Percentiles rank a stretch among this genome's conserved stretches.
phyloP scores from a whole-genome alignment of 2,888 invertebrate genomes.

The Falcaria lacertinaria region DNA sequence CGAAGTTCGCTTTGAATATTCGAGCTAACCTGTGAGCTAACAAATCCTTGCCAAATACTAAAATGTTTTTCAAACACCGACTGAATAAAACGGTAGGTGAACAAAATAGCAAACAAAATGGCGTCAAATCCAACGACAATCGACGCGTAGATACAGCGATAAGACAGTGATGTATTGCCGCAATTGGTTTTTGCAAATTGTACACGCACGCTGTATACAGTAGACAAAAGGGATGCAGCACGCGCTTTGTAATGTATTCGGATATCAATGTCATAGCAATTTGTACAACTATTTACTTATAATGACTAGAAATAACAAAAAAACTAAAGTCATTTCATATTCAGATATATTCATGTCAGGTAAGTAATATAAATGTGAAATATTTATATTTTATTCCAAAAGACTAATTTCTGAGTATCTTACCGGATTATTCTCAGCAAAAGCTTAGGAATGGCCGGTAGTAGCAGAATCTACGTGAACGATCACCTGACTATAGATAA shows the following conservation, averaged over 20 bases:
- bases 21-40: slow-evolving; percentile 18
- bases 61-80: slow-evolving; percentile 32
- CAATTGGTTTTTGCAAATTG: slow-evolving; percentile 73
- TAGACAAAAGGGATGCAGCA: background rate
- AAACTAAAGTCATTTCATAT: no score
- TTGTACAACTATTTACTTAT: no score
- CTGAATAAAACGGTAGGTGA: slow-evolving; percentile 26
- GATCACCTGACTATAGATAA: no score
- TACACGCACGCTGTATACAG: slow-evolving; percentile 21
- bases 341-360: no score
- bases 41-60: slow-evolving; percentile 24
- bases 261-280: background rate
- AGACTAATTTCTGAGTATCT: no score
- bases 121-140: slow-evolving; percentile 9
- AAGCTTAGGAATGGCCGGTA: no score
- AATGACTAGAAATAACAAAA: no score
- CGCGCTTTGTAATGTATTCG: background rate
- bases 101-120: slow-evolving; percentile 17
- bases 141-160: slow-evolving; percentile 48
- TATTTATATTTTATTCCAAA: no score
- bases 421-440: no score
- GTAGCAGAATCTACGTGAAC: no score
- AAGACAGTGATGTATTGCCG: slow-evolving; percentile 65
- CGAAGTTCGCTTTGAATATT: slow-evolving; percentile 9
- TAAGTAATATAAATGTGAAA: no score